Evolutionary conservation across 1,140 invertebrate genomes (phyloP).

Genomic region (Penaeus vannamei): DNA sequence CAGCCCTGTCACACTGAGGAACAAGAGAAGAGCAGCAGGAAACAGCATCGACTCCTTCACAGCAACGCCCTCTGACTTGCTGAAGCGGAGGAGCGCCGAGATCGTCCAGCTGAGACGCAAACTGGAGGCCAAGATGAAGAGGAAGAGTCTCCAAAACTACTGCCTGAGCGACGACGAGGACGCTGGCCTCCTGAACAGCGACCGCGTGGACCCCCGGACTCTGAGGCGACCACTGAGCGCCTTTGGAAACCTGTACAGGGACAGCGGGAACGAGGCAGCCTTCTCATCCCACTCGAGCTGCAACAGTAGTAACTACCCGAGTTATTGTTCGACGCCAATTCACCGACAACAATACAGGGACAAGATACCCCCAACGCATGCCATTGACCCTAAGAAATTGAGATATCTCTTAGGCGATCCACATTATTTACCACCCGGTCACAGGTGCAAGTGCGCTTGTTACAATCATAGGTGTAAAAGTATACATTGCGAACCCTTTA

Average conservation of each 20-base stretch:
- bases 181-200: background rate
- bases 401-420: too few relatives aligned
- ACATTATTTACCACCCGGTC: too few relatives aligned
- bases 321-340: too few relatives aligned
- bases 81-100: constrained; percentile 41
- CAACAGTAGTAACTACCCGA: too few relatives aligned
- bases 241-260: background rate
- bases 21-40: background rate
- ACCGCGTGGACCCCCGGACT: background rate
- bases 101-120: constrained; percentile 29
- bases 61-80: background rate
- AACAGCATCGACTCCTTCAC: background rate
- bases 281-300: too few relatives aligned
- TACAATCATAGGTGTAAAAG: too few relatives aligned
- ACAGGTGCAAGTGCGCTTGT: too few relatives aligned
- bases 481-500: too few relatives aligned
- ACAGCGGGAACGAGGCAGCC: background rate
- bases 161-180: background rate
- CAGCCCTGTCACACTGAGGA: background rate
- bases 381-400: too few relatives aligned
- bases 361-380: too few relatives aligned
- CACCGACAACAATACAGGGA: too few relatives aligned
- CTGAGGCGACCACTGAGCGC: background rate
- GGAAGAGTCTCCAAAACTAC: background rate
- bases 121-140: constrained; percentile 30